Conservation (phyloP, 1,140 invertebrate species). For the Pogonomyrmex barbatus region DNA sequence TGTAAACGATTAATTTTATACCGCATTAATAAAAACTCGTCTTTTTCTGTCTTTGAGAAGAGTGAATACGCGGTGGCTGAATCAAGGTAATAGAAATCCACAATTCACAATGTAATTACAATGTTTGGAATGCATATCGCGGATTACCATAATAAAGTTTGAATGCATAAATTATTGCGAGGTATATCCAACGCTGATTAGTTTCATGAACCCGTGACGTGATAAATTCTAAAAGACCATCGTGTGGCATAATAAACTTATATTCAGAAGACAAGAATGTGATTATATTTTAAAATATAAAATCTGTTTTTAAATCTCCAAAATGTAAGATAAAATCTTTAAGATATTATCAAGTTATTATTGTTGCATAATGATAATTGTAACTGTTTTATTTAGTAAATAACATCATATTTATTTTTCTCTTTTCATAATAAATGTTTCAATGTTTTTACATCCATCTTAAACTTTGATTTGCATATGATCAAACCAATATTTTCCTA, state of each 20-base stretch:
- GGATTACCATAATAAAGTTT: conserved; percentile 63
- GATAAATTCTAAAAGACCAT: conserved; percentile 32
- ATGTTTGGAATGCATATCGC: conserved; percentile 61
- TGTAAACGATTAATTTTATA: conserved; percentile 40
- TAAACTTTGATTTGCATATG: background rate
- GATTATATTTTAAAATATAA: background rate
- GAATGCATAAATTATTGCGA: conserved; percentile 61
- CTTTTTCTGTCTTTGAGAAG: conserved; percentile 6
- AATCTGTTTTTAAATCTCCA: conserved; percentile 3
- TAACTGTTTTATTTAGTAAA: background rate
- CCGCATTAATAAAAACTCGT: conserved; percentile 42
- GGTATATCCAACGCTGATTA: conserved; percentile 53
- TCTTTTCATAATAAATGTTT: background rate
- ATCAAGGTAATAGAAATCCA: conserved; percentile 59
- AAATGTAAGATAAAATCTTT: background rate
- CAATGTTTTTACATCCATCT: background rate
- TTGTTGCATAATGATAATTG: background rate
- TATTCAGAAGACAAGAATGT: background rate
- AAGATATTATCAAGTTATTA: background rate
- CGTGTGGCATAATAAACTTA: conserved; percentile 21
- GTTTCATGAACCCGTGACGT: conserved; percentile 48
- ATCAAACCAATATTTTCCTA: conserved; percentile 3
- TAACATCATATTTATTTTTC: background rate
- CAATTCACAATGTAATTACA: conserved; percentile 60
- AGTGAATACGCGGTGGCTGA: conserved; percentile 30